Percentiles rank a stretch among this genome's conserved stretches.
These are phyloP conservation scores for Trichogramma pretiosum DNA, from an alignment of 1,140 invertebrate genomes.

Conservation along the genomic window DNA sequence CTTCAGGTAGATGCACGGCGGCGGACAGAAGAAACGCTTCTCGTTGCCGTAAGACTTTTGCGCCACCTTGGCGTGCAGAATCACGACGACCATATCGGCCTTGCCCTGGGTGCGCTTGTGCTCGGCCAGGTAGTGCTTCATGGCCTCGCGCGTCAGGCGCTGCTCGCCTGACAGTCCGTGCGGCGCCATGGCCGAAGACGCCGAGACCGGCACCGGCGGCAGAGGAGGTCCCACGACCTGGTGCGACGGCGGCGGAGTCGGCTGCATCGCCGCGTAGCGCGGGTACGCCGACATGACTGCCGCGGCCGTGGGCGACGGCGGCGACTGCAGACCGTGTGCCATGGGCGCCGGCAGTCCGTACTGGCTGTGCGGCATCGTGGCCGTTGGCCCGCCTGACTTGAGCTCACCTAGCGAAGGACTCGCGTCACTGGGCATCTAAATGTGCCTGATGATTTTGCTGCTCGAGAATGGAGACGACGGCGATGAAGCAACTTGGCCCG, in stretches of 20 bases:
- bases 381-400: background rate
- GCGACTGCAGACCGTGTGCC: slow-evolving; percentile 65
- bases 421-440: slow-evolving; percentile 1
- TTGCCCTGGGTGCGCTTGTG: slow-evolving; percentile 48
- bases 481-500: too few relatives aligned
- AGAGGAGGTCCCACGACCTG: too few relatives aligned
- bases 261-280: slow-evolving; percentile 53
- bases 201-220: slow-evolving; percentile 52
- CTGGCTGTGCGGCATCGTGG: slow-evolving; percentile 63
- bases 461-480: too few relatives aligned
- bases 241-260: slow-evolving; percentile 43
- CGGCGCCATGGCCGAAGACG: too few relatives aligned
- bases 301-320: slow-evolving; percentile 66
- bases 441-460: too few relatives aligned
- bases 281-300: slow-evolving; percentile 52
- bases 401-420: background rate
- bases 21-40: slow-evolving; percentile 98
- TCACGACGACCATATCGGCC: slow-evolving; percentile 88
- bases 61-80: slow-evolving; percentile 96
- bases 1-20: slow-evolving; percentile 96
- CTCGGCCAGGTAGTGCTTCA: slow-evolving; percentile 91
- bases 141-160: slow-evolving; percentile 82
- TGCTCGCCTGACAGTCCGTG: too few relatives aligned
- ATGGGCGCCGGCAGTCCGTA: slow-evolving; percentile 60
- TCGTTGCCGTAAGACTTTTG: slow-evolving; percentile 99